Base-by-base conservation (phyloP, 2,113 vertebrate species). In the Vulpes ferrilata region DNA sequence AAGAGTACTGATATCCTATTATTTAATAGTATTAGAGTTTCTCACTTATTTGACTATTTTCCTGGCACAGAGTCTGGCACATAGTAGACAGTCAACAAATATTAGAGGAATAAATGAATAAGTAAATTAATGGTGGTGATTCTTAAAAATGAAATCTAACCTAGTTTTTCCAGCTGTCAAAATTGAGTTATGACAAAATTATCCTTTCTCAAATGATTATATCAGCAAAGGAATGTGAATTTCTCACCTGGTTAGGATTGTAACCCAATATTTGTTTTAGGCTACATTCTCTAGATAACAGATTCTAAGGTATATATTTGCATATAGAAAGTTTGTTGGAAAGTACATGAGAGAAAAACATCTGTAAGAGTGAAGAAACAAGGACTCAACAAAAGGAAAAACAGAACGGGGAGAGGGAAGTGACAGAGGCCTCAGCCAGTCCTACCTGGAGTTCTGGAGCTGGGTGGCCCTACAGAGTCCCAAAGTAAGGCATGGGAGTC, bases 71-170 rank as follows among this genome's bases (percentile, higher is more conserved):
- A 86, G 30, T 62, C 11, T 69, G 67, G 22, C 67, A 64, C 30
- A 51, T 25, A 81, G 35, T 67, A 92, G 25, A 32, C 25, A 60
- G 25, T 67, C 82, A 76, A 65, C 65, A 94, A 84, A 4, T 48
- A 20, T 22, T 80, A n/a, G 30, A n/a, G 64, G 48, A 57, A 20
- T 81, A 82, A 30, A n/a, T 81, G 43, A 51, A n/a, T 59, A 80
- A 80, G 5, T 51, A 38, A 67, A 71, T 89, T 62, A 88, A 83
- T 51, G 25, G 20, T 71, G 67, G 43, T 62, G 12, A 35, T 67
- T 22, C 73, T 87, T 81, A 87, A 90, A 71, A 80, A 64, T 90
- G 74, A 94, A 94, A 84, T 64, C 30, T 16, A 67, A 60, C 76
- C 12, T 20, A 62, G 74, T 74, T 73, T 62, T 67, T 53, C 19